Evolutionary conservation across 2,888 invertebrate species (phyloP), one percentile per base, ranked within the genome.

Genomic region (Drosophila mulleri): DNA sequence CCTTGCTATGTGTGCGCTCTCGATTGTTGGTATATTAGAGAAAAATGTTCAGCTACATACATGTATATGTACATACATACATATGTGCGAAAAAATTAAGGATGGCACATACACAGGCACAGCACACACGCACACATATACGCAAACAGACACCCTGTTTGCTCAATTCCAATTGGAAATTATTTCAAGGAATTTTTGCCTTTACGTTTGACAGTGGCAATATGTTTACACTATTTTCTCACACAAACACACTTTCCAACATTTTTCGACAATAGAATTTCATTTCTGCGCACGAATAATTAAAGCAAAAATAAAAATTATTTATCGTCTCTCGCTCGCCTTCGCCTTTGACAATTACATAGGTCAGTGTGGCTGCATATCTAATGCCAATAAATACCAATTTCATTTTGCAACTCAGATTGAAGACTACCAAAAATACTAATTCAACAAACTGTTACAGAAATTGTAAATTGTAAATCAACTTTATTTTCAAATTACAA

Each of bases 21-120:
- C 88, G 75, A 81, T 77, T 85, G 86, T 83, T 86, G 88, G 88
- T 88, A 87, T 90, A 90, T 83, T 83, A 83, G 85, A 83, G 81
- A 90, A 88, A 89, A 80, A 83, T 85, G 73, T 80, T 80, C 72
- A 78, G 69, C 72, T 85, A 79, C 75, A 75, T 74, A 67, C 50
- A 62, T 73, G 74, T 50, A 56, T 44, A 54, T 26, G 67, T 56
- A 65, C 56, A 73, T 50, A 75, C 59, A 66, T 75, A 77, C 66
- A 77, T 81, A 76, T 87, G 82, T 84, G 83, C 88, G 88, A 84
- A 83, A 84, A 82, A 83, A 88, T 88, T 85, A 85, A 86, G 87
- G 87, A 82, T 82, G 87, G 83, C 82, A 87, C 80, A 78, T 76
- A 72, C 69, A 82, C 82, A 75, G 68, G 58, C 80, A 78, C 84